Evolutionary conservation across 2,888 invertebrate species (phyloP), one percentile per base, ranked within the genome.

Genomic region (Chrysodeixis includens): DNA sequence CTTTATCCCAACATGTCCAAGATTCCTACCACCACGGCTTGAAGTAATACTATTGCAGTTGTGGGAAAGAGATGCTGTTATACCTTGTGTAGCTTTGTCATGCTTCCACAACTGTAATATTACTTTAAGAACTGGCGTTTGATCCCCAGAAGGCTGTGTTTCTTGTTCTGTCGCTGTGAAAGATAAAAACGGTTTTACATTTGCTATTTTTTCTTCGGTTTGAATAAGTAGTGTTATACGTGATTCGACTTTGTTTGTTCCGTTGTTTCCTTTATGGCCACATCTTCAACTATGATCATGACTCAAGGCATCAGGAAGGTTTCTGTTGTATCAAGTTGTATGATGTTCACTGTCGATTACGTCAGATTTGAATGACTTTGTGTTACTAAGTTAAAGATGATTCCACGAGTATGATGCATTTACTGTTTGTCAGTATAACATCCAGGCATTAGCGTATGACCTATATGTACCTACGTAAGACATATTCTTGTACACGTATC

Each of bases 401-500:
- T 26, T 26, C 6, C 26, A 26, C 26, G 26, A n/a, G n/a, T n/a
- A n/a, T n/a, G n/a, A n/a, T n/a, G n/a, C n/a, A n/a, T n/a, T n/a
- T n/a, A n/a, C n/a, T n/a, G n/a, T n/a, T n/a, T n/a, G n/a, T n/a
- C n/a, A n/a, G n/a, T 35, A 35, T 12, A 2, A 35, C 2, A 35
- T 35, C 9, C 32, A 2, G 35, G 12, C 5, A 14, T 12, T 10
- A 12, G 12, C 2, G 12, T 14, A n/a, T 40, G 14, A 4, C 40
- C 14, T 26, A 40, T n/a, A 1, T 40, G 5, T 40, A 32, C 10
- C 32, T 32, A n/a, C 40, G 8, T 53, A 59, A 44, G 8, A 61
- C 74, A 56, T 53, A 60, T 16, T 18, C 1, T 32, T 8, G 26
- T 53, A 46, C 56, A 53, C 30, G 44, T 49, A 61, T 67, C 69